Percentiles rank a stretch among this genome's conserved stretches.
phyloP scores from a whole-genome alignment of 2,888 invertebrate genomes.

The Drosophila atripex region DNA sequence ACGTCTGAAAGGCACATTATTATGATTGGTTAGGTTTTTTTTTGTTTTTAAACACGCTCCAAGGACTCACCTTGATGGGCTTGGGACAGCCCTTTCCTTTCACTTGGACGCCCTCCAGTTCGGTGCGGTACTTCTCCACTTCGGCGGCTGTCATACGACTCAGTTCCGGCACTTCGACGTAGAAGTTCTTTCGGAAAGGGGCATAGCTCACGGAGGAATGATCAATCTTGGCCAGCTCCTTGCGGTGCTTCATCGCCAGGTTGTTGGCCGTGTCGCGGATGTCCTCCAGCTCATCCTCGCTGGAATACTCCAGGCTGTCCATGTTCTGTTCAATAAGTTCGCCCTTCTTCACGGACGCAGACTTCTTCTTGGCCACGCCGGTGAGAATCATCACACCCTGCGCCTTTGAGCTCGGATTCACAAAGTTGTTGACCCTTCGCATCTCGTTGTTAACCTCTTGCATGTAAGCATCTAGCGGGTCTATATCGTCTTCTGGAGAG shows the following conservation, averaged over 20 bases:
- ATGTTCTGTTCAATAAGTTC: conserved; percentile 99
- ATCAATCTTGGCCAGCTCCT: conserved; percentile 97
- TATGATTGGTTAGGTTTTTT: background rate
- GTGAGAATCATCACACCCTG: conserved; percentile 91
- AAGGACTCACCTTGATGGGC: conserved; percentile 88
- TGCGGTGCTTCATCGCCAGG: conserved; percentile 94
- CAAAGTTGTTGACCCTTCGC: conserved; percentile 82
- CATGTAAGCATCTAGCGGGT: conserved; percentile 99
- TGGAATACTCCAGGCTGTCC: conserved; percentile 98
- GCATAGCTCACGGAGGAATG: conserved; percentile 94
- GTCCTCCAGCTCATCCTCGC: conserved; percentile 98
- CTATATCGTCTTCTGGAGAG: conserved; percentile 90
- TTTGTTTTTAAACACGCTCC: no score
- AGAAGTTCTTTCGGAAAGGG: conserved; percentile 96
- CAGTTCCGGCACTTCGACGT: conserved; percentile 98
- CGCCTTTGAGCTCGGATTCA: conserved; percentile 83
- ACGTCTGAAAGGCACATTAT: conserved; percentile 85
- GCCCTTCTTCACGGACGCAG: conserved; percentile 91
- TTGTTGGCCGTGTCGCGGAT: conserved; percentile 95
- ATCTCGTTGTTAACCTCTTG: conserved; percentile 89
- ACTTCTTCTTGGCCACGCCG: conserved; percentile 91
- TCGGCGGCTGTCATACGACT: conserved; percentile 94
- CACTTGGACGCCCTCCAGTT: conserved; percentile 97
- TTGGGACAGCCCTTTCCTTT: conserved; percentile 99
- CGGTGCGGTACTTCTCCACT: conserved; percentile 92